Conservation (phyloP, 2,797 vertebrate genomes). For the Ctenochaetus hawaiiensis region DNA sequence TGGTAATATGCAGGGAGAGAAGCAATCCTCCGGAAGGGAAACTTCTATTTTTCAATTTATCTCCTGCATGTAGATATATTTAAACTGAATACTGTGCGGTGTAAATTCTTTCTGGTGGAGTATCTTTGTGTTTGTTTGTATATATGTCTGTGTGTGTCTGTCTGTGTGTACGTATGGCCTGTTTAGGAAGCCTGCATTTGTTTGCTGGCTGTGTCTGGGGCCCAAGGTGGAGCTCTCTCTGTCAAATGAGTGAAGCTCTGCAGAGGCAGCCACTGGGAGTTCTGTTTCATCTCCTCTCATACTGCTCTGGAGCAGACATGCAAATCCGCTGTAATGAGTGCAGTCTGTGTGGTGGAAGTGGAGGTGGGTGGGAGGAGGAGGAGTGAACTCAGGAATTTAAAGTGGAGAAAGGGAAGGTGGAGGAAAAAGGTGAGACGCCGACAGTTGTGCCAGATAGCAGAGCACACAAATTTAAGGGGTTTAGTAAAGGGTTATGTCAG, state of each 20-base stretch:
- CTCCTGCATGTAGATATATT: slow-evolving; percentile 70
- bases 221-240: slow-evolving; percentile 81
- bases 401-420: slow-evolving; percentile 62
- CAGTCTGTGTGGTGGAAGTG: slow-evolving; percentile 71
- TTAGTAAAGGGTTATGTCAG: slow-evolving; percentile 61
- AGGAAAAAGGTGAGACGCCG: slow-evolving; percentile 61
- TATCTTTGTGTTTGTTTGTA: slow-evolving; percentile 45
- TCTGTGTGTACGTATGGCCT: slow-evolving; percentile 41
- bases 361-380: slow-evolving; percentile 16
- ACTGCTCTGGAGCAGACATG: slow-evolving; percentile 84
- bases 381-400: slow-evolving; percentile 76
- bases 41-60: slow-evolving; percentile 63
- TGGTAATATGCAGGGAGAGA: slow-evolving; percentile 39
- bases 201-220: slow-evolving; percentile 76
- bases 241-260: slow-evolving; percentile 84
- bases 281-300: slow-evolving; percentile 84
- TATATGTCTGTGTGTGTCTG: slow-evolving; percentile 11
- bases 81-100: slow-evolving; percentile 63
- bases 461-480: slow-evolving; percentile 58
- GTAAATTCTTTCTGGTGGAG: slow-evolving; percentile 53
- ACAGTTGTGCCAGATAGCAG: slow-evolving; percentile 56
- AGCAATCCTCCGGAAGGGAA: slow-evolving; percentile 53
- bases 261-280: slow-evolving; percentile 83
- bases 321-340: slow-evolving; percentile 86
- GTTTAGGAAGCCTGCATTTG: slow-evolving; percentile 76